Percentiles rank a stretch among this genome's conserved stretches.
Conservation (phyloP, 2,113 vertebrate species). For the Lota lota region DNA sequence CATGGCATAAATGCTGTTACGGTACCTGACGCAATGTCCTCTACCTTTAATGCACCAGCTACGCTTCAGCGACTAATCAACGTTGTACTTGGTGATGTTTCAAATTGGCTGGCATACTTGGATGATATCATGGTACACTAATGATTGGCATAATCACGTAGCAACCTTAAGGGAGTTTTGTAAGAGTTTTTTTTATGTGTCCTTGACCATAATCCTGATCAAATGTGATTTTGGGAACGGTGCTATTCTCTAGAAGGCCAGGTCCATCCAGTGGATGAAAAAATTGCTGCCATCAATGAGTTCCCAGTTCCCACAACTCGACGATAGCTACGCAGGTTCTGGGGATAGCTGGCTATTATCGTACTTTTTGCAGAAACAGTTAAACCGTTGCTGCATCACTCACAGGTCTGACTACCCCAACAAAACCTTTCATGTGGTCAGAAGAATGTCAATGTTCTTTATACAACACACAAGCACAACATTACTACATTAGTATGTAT, state of each 20-base stretch:
- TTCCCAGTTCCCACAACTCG: too few species aligned
- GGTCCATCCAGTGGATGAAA: neutral
- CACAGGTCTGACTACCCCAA: too few species aligned
- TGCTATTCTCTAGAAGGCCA: neutral
- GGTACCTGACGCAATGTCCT: neutral
- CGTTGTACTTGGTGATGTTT: neutral
- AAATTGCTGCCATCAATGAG: neutral
- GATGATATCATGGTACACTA: neutral
- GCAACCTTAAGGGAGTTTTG: neutral
- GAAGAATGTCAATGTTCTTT: too few species aligned
- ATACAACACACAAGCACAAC: too few species aligned
- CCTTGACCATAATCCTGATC: neutral
- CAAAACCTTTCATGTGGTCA: too few species aligned
- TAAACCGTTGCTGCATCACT: too few species aligned
- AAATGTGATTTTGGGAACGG: slow-evolving; percentile 4
- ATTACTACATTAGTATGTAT: neutral
- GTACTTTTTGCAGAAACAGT: too few species aligned
- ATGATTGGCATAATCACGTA: neutral
- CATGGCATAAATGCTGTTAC: neutral
- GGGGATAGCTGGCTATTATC: too few species aligned
- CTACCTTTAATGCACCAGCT: neutral
- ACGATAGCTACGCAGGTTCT: too few species aligned
- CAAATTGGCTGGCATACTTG: neutral
- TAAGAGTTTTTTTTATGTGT: neutral
- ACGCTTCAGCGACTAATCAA: neutral